A percentile compares a stretch with the other conserved stretches of the same genome.
phyloP scores from a whole-genome alignment of 2,888 invertebrate species.

The Habrosyne pyritoides region DNA sequence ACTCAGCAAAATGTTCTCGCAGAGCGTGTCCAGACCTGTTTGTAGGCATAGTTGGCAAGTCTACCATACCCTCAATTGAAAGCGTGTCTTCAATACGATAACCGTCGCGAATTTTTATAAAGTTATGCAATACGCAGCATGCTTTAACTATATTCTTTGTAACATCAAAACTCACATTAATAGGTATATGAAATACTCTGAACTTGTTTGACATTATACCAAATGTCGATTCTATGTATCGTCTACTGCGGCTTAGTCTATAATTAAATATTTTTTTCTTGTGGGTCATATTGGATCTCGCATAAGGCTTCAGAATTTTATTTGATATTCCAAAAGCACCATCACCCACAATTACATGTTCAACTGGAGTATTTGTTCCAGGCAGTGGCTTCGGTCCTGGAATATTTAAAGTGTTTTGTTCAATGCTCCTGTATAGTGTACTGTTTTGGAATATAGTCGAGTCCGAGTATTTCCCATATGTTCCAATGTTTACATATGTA shows the following conservation, averaged over 20 bases:
- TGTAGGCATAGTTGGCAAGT: too few relatives aligned
- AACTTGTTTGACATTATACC: slow-evolving; percentile 12
- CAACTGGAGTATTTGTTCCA: slow-evolving; percentile 31
- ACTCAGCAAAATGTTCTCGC: too few relatives aligned
- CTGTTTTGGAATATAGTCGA: slow-evolving; percentile 28
- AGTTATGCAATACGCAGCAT: too few relatives aligned
- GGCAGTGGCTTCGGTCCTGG: slow-evolving; percentile 29
- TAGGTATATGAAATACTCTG: slow-evolving; percentile 10
- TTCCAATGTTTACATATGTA: slow-evolving; percentile 35
- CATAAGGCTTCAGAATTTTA: slow-evolving; percentile 29
- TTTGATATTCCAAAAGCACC: slow-evolving; percentile 40
- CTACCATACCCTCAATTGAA: too few relatives aligned
- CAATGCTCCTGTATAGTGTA: slow-evolving; percentile 23
- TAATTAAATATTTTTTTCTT: slow-evolving; percentile 23
- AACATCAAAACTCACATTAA: slow-evolving; percentile 2
- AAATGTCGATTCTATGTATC: slow-evolving; percentile 27
- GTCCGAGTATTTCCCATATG: slow-evolving; percentile 38
- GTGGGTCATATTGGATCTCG: slow-evolving; percentile 25
- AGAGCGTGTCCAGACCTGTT: too few relatives aligned
- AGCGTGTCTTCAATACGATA: too few relatives aligned
- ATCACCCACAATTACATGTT: slow-evolving; percentile 34
- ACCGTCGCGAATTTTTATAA: too few relatives aligned
- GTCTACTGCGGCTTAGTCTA: slow-evolving; percentile 23
- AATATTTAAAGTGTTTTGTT: slow-evolving; percentile 18
- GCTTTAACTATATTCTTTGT: too few relatives aligned